Conservation (phyloP, 2,888 invertebrate species). For the Cryptus viduatorius region DNA sequence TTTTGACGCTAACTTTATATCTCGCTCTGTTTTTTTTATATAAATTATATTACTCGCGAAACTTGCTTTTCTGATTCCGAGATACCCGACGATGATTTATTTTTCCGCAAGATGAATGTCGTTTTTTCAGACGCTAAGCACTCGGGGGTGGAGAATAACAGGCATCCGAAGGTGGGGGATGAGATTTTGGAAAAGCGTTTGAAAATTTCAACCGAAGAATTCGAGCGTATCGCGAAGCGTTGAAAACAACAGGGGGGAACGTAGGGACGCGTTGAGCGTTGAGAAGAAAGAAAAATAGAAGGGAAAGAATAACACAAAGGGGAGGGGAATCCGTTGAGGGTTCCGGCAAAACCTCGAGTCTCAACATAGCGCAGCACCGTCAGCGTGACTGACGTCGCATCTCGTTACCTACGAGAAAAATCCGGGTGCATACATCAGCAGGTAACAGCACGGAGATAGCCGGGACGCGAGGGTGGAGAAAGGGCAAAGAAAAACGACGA, state of each 20-base stretch:
- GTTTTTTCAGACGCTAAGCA: neutral
- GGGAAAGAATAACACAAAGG: conserved; percentile 4
- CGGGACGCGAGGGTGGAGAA: conserved; percentile 21
- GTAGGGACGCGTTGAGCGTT: neutral
- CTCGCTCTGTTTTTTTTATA: too few relatives aligned
- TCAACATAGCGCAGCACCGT: conserved; percentile 41
- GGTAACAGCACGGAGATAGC: conserved; percentile 36
- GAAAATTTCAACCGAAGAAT: conserved; percentile 45
- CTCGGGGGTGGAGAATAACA: neutral
- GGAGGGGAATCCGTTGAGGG: conserved; percentile 22
- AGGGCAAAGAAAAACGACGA: conserved; percentile 43
- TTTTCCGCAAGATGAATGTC: neutral
- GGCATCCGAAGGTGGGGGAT: neutral
- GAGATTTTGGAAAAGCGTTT: conserved; percentile 33
- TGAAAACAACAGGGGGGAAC: neutral
- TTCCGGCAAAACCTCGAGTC: conserved; percentile 39
- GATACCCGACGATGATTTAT: conserved; percentile 8
- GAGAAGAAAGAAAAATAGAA: conserved; percentile 7
- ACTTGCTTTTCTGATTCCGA: neutral
- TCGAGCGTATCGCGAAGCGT: conserved; percentile 28
- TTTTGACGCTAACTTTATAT: neutral
- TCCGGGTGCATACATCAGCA: conserved; percentile 61
- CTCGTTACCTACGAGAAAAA: conserved; percentile 63
- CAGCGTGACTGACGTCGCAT: conserved; percentile 62
- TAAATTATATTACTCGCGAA: conserved; percentile 10